Evolutionary conservation across 2,888 invertebrate species (phyloP).

Genomic region (Oscheius sp.): DNA sequence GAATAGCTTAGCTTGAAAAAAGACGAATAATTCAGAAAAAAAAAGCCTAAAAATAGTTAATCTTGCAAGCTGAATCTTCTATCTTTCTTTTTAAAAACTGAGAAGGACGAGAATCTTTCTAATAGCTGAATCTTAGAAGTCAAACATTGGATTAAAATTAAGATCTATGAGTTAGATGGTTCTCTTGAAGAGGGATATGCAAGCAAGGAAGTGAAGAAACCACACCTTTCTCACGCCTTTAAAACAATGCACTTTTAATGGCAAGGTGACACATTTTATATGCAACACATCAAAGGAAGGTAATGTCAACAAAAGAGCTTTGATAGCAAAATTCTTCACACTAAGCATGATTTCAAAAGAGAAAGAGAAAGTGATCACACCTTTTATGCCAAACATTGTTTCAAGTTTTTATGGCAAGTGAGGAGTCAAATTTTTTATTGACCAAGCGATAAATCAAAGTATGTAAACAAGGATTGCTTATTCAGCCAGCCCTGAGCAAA

Average conservation of each 20-base stretch:
- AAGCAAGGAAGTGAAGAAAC: conserved; percentile 5
- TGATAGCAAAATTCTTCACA: not conserved
- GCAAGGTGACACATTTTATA: not conserved
- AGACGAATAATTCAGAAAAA: too few species aligned
- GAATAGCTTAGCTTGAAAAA: too few species aligned
- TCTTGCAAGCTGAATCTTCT: not conserved
- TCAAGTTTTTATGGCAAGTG: too few species aligned
- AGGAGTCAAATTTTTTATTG: too few species aligned
- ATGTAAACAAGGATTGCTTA: too few species aligned
- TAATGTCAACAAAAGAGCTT: conserved; percentile 1
- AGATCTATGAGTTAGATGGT: not conserved
- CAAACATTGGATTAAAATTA: conserved; percentile 2
- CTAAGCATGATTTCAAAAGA: not conserved
- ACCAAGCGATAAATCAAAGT: too few species aligned
- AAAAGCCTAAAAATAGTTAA: too few species aligned
- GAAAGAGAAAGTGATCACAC: not conserved
- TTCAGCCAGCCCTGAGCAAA: too few species aligned
- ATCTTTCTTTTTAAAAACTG: conserved; percentile 6
- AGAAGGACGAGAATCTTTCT: conserved; percentile 2
- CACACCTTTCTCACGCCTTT: not conserved
- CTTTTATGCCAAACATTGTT: not conserved
- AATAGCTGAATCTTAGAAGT: conserved; percentile 5
- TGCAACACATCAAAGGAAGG: conserved; percentile 1
- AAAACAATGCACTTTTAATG: conserved; percentile 1
- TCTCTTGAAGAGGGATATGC: not conserved